Evolutionary conservation across 2,888 invertebrate species (phyloP).

Genomic region (Pandemis corylana): DNA sequence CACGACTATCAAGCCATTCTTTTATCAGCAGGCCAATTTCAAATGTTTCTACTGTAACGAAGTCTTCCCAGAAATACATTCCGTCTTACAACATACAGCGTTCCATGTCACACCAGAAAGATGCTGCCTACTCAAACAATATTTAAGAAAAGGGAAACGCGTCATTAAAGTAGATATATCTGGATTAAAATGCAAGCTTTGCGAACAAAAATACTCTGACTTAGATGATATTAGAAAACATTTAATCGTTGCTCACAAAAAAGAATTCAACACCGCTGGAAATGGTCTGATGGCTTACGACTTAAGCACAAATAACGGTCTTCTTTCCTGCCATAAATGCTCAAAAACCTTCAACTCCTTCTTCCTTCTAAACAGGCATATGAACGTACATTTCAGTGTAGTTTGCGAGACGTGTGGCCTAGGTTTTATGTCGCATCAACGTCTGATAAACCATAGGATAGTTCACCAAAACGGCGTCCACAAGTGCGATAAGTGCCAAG

Average conservation of each 20-base stretch:
- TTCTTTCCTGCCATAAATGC: slow-evolving; percentile 72
- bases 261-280: slow-evolving; percentile 75
- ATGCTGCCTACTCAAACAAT: slow-evolving; percentile 65
- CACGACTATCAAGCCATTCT: slow-evolving; percentile 75
- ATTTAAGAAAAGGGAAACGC: slow-evolving; percentile 74
- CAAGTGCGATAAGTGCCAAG: slow-evolving; percentile 72
- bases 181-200: slow-evolving; percentile 69
- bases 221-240: slow-evolving; percentile 73
- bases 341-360: slow-evolving; percentile 74
- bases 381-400: slow-evolving; percentile 78
- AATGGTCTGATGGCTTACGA: slow-evolving; percentile 77
- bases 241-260: slow-evolving; percentile 64
- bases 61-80: slow-evolving; percentile 72
- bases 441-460: slow-evolving; percentile 71
- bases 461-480: slow-evolving; percentile 75
- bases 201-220: slow-evolving; percentile 71
- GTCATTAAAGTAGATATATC: slow-evolving; percentile 80
- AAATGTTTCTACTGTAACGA: slow-evolving; percentile 79
- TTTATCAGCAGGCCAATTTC: slow-evolving; percentile 78
- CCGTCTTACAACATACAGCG: slow-evolving; percentile 66
- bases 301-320: slow-evolving; percentile 63
- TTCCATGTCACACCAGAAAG: slow-evolving; percentile 66
- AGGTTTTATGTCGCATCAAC: slow-evolving; percentile 77
- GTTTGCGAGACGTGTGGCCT: slow-evolving; percentile 79
- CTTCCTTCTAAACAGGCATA: slow-evolving; percentile 74